Percentiles rank a stretch among this genome's conserved stretches.
Conservation (phyloP, 2,888 invertebrate genomes). For the Hirtodrosophila cameraria region DNA sequence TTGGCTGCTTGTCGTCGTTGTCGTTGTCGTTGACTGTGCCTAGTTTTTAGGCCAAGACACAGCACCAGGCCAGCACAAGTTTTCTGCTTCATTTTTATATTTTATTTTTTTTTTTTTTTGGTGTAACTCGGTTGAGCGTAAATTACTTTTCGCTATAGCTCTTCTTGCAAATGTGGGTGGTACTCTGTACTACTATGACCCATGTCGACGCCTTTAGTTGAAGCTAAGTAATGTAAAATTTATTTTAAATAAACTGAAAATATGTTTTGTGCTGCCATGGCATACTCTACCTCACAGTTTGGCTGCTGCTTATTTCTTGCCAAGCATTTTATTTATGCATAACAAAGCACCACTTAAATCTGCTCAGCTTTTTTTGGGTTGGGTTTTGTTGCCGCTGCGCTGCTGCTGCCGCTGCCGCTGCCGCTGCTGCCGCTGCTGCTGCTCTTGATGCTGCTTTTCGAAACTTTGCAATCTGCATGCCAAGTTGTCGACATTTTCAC, state of each 20-base stretch:
- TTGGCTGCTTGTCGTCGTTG: constrained; percentile 78
- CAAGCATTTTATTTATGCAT: constrained; percentile 78
- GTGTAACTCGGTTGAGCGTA: constrained; percentile 58
- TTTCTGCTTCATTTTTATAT: background rate
- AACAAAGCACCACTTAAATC: constrained; percentile 79
- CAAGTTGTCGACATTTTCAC: constrained; percentile 79
- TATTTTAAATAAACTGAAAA: constrained; percentile 79
- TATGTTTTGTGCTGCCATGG: constrained; percentile 61
- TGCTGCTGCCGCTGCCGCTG: constrained; percentile 29
- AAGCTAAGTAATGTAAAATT: constrained; percentile 76
- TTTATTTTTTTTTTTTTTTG: constrained; percentile 13
- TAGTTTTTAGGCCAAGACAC: constrained; percentile 31
- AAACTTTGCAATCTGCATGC: constrained; percentile 79
- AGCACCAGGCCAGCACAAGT: constrained; percentile 7
- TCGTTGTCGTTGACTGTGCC: constrained; percentile 61
- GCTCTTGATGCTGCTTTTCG: constrained; percentile 63
- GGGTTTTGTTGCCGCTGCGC: constrained; percentile 29
- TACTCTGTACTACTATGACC: constrained; percentile 33
- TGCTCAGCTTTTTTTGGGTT: constrained; percentile 63
- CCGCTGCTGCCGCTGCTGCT: constrained; percentile 24
- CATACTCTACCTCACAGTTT: constrained; percentile 29
- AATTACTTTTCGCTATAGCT: constrained; percentile 66
- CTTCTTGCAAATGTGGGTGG: constrained; percentile 7
- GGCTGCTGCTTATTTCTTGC: constrained; percentile 62
- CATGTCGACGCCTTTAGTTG: constrained; percentile 45